Evolutionary conservation across 2,888 invertebrate genomes (phyloP), one percentile per base, ranked within the genome.

Genomic region (Dichetophora obliterata): DNA sequence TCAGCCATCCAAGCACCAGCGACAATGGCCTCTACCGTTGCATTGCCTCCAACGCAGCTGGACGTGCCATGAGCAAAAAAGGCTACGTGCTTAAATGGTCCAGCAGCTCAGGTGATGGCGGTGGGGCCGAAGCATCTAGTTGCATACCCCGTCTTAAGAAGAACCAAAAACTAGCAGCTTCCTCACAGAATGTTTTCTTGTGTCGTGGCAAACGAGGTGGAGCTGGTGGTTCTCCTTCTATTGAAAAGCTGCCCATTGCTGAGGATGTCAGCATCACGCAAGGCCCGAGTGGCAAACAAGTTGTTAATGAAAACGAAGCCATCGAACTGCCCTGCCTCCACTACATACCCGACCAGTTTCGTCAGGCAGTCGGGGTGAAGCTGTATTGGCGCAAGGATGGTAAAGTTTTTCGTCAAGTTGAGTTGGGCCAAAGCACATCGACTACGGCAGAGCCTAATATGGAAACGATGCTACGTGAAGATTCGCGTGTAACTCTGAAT

Each of bases 1-100:
- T 89, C 73, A 85, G 83, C 31, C 86, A 85, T 79, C 88, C 89
- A 5, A 84, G 82, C 22, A 75, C 66, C 48, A 80, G 81, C 34
- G 93, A 94, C 84, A 94, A 93, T 87, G 95, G 95, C 0, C 91
- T 94, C 75, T 95, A 95, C 89, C 92, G 93, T 31, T 95, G 95
- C 86, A 89, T 91, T 70, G 94, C 93, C 22, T 91, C 91, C 77
- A 95, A 94, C 89, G 91, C 92, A 50, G 94, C 93, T 6, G 94
- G 93, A 0, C 85, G 86, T 0, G 85, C 86, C 37, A 87, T 87
- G 83, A 89, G 88, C 79, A 87, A 87, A 70, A 86, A 86, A 75
- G 86, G 87, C 37, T 89, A 85, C 74, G 78, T 84, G 22, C 80
- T 86, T 2, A 83, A 84, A 73, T 83, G 84, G 82, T 77, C 83